A percentile compares a stretch with the other conserved stretches of the same genome.
Conservation (phyloP, 2,797 vertebrate genomes). For the Pipistrellus nathusii region DNA sequence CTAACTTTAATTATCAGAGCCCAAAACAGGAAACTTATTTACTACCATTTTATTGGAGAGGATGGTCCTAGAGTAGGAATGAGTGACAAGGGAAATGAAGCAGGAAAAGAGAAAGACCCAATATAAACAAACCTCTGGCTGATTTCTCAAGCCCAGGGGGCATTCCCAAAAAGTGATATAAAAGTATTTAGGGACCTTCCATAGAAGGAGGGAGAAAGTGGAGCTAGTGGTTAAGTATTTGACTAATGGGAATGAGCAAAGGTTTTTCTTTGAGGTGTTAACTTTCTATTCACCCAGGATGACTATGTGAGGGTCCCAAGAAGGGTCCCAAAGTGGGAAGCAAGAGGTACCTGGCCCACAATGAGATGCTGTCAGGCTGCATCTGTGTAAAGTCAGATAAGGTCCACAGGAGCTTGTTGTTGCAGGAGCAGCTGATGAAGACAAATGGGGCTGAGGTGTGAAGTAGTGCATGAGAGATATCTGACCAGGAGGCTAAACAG, state of each 20-base stretch:
- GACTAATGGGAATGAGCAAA: not conserved
- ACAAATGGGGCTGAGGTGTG: not conserved
- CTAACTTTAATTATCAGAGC: slow-evolving; percentile 1
- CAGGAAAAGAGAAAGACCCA: not conserved
- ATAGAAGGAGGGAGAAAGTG: not conserved
- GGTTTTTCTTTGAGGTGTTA: not conserved
- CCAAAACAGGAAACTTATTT: not conserved
- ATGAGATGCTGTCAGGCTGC: not conserved
- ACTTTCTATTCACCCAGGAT: not conserved
- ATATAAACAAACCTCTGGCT: not conserved
- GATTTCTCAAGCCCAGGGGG: not conserved
- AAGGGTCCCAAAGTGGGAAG: not conserved
- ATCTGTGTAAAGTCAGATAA: not conserved
- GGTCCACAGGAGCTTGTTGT: not conserved
- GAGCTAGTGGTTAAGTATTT: not conserved
- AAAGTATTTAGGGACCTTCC: not conserved
- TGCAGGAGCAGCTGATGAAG: not conserved
- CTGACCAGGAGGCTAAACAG: slow-evolving; percentile 7
- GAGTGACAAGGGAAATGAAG: not conserved
- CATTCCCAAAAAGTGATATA: not conserved
- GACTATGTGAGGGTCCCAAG: not conserved
- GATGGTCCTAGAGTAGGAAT: not conserved
- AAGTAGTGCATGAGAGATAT: not conserved
- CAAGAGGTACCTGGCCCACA: not conserved
- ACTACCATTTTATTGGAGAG: not conserved